phyloP scores from a whole-genome alignment of 2,797 vertebrate genomes.

The Hylomyscus alleni region DNA sequence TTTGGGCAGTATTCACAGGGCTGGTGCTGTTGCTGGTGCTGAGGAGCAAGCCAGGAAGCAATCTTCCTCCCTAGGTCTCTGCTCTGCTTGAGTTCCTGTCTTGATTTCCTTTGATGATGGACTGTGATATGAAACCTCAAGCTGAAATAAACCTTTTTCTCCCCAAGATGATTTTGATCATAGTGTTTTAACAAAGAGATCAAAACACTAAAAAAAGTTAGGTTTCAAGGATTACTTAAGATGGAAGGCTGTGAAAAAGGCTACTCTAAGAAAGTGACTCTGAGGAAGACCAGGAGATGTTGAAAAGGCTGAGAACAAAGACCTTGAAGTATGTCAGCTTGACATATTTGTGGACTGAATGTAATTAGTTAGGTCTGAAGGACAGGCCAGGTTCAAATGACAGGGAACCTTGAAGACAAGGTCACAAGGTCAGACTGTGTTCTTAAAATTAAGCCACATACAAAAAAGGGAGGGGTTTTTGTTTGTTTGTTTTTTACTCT shows the following conservation, averaged over 20 bases:
- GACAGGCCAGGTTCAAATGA: not conserved
- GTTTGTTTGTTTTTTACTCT: not conserved
- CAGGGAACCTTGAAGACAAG: not conserved
- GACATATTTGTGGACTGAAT: not conserved
- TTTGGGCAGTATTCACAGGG: not conserved
- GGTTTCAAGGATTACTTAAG: not conserved
- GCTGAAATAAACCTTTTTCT: not conserved
- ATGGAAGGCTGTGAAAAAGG: not conserved
- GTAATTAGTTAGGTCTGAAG: not conserved
- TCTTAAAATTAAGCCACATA: not conserved
- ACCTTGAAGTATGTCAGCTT: not conserved
- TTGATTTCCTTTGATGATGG: not conserved
- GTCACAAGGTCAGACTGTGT: not conserved
- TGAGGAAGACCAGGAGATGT: not conserved
- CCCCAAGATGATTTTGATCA: not conserved
- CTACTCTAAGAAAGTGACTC: not conserved
- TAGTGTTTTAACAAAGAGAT: not conserved
- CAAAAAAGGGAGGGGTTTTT: not conserved
- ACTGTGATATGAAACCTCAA: not conserved
- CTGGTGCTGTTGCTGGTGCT: not conserved
- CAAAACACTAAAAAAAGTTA: not conserved
- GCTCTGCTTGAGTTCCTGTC: not conserved
- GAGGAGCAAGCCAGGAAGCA: not conserved
- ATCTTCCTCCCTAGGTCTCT: not conserved
- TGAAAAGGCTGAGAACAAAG: not conserved